Evolutionary conservation across 2,797 vertebrate species (phyloP), one percentile per base, ranked within the genome.

Genomic region (Crax fasciolata): DNA sequence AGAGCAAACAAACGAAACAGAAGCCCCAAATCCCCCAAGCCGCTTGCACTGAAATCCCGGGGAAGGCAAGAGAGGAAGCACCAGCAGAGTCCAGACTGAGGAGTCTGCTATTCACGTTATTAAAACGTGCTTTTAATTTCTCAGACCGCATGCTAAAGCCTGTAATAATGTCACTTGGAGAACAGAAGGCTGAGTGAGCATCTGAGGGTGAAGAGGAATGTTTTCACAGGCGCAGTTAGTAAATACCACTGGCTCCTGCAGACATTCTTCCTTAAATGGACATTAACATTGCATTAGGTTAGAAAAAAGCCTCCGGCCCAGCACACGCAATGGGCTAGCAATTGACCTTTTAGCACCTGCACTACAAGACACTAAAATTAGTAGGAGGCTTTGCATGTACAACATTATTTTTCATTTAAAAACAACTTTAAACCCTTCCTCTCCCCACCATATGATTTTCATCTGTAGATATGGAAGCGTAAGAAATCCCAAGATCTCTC

Each of bases 201-300:
- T 97, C 96, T 97, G 97, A 97, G 97, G 97, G 96, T 96, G 96
- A 97, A 97, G 95, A 97, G 97, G 97, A 98, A 98, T 98, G 98
- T 98, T 98, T 97, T 98, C 96, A 97, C 95, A 98, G 97, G 97
- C 97, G 38, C 92, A 97, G 95, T 93, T 97, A 95, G 96, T 97
- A 97, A 98, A 98, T 96, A 97, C 98, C 97, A 96, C 94, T 96
- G 97, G 97, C 94, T 97, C 94, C 83, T 51, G 89, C 94, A 94
- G 83, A 94, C 97, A 96, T 96, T 98, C 96, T 97, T 98, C 97
- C 98, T 98, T 98, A 98, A 98, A 98, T 98, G 96, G 97, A 98
- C 98, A 95, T 94, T 97, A 97, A 96, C 94, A 92, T 88, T 89
- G 94, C 96, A 95, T 96, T 96, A 97, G 85, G 96, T 97, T 96